Percentiles rank a stretch among this genome's conserved stretches.
phyloP scores from a whole-genome alignment of 1,140 invertebrate species.

The Nymphalis io region DNA sequence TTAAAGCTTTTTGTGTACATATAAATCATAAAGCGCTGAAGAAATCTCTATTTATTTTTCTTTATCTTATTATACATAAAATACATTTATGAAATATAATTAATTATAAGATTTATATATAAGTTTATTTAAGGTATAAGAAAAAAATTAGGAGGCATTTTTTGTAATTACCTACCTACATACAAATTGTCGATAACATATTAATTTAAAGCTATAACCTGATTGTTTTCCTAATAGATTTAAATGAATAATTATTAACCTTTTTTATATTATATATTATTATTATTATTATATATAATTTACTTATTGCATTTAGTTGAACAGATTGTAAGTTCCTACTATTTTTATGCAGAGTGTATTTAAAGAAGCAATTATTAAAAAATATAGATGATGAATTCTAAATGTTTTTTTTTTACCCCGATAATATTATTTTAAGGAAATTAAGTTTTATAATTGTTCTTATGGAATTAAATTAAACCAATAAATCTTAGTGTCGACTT shows the following conservation, averaged over 20 bases:
- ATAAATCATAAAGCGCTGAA: slow-evolving; percentile 8
- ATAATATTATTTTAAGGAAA: background rate
- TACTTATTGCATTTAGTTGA: slow-evolving; percentile 54
- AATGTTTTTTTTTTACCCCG: slow-evolving; percentile 10
- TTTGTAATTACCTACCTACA: slow-evolving; percentile 10
- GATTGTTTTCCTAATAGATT: slow-evolving; percentile 1
- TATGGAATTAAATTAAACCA: too few relatives aligned
- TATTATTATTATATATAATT: slow-evolving; percentile 22
- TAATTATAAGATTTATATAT: slow-evolving; percentile 21
- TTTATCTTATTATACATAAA: background rate
- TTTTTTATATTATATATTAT: background rate
- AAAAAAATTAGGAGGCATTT: slow-evolving; percentile 22
- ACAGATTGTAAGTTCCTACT: slow-evolving; percentile 64
- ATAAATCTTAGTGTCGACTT: too few relatives aligned
- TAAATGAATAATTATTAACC: background rate
- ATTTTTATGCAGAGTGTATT: slow-evolving; percentile 56
- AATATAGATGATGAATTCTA: slow-evolving; percentile 10
- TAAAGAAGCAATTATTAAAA: slow-evolving; percentile 33
- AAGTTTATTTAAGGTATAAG: background rate
- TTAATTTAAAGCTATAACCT: background rate
- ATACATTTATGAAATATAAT: slow-evolving; percentile 10
- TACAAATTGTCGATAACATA: slow-evolving; percentile 10
- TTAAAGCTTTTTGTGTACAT: slow-evolving; percentile 15
- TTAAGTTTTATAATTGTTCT: too few relatives aligned
- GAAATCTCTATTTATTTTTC: slow-evolving; percentile 24